Conservation (phyloP, 2,888 invertebrate genomes). For the Balanococcus diminutus region DNA sequence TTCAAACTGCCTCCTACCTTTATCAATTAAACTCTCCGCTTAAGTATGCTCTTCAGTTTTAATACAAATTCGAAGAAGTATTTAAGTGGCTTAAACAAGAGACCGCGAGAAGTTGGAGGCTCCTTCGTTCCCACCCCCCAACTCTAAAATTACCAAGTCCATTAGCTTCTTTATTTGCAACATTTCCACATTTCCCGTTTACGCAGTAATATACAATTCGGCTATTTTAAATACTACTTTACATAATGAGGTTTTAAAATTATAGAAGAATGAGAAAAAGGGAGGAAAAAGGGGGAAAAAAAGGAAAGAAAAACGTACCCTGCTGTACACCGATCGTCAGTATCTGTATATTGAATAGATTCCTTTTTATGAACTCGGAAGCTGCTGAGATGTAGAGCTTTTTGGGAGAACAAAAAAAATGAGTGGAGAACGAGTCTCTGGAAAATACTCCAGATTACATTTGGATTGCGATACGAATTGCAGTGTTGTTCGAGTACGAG, state of each 20-base stretch:
- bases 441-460: background rate
- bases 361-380: background rate
- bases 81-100: constrained; percentile 31
- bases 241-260: constrained; percentile 40
- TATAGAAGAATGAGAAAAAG: background rate
- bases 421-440: background rate
- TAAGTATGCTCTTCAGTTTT: constrained; percentile 9
- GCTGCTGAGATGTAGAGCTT: background rate
- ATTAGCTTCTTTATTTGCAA: constrained; percentile 42
- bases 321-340: background rate
- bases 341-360: background rate
- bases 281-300: background rate
- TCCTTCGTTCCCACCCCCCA: background rate
- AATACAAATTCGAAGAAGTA: constrained; percentile 28
- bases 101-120: background rate
- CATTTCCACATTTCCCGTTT: constrained; percentile 40
- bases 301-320: background rate
- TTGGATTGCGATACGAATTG: background rate
- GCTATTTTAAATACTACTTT: constrained; percentile 30
- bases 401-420: background rate
- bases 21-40: constrained; percentile 16
- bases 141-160: constrained; percentile 34
- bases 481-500: background rate
- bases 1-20: background rate
- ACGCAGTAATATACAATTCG: constrained; percentile 22